Evolutionary conservation across 2,797 vertebrate species (phyloP), one percentile per base, ranked within the genome.

Genomic region (Eptatretus atami): DNA sequence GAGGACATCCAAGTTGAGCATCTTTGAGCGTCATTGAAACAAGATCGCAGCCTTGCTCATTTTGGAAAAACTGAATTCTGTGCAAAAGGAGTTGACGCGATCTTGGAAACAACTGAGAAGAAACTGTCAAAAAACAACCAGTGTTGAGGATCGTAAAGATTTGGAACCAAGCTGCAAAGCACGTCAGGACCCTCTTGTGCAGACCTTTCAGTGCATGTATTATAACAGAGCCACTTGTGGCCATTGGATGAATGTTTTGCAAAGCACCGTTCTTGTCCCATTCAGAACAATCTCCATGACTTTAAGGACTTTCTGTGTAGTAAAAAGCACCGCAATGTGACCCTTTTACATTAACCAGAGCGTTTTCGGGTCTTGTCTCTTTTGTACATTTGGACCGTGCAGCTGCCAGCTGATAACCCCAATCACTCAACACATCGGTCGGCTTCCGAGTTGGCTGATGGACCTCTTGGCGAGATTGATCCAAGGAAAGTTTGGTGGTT

Each of bases 281-380:
- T 61, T n/a, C 57, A 24, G 15, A 61, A 94, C 65, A 86, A 83
- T 71, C 76, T 98, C 67, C 71, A 79, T 67, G 84, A 96, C 73
- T 98, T 86, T 84, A 84, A 84, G 67, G 92, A 98, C 67, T 98
- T 95, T 65, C 69, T 98, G 66, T 67, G n/a, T 98, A 73, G 88
- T 98, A 70, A 96, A 98, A 73, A 94, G 86, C 76, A 81, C 68
- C 79, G 90, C 69, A 98, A 98, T 53, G 77, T 81, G 71, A 95
- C 87, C 68, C 82, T 95, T 85, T 72, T 70, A 95, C 88, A 0
- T 93, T n/a, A n/a, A 84, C 71, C 77, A 96, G 70, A 69, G 84
- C 93, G 67, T 96, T 94, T 66, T 88, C 92, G 1, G 90, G 92
- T 31, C 74, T 98, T 67, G 77, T 96, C 69, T 96, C n/a, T 98